Evolutionary conservation across 2,888 invertebrate genomes (phyloP).

Genomic region (Rutpela maculata): DNA sequence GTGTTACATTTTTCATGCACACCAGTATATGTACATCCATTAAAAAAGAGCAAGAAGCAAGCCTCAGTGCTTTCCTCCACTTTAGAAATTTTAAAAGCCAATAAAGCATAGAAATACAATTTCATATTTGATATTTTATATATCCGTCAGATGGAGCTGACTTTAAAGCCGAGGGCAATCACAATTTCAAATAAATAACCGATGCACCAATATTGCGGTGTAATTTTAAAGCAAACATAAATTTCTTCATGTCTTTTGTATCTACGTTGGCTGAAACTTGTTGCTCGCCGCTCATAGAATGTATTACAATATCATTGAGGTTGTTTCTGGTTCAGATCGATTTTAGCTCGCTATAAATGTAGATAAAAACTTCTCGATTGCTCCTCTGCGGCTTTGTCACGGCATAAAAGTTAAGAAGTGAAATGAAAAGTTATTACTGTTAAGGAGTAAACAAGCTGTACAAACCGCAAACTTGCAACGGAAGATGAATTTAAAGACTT

Average conservation of each 20-base stretch:
- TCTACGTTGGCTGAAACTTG: conserved; percentile 23
- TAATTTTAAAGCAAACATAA: conserved; percentile 17
- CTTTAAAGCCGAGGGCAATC: conserved; percentile 25
- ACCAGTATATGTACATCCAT: background rate
- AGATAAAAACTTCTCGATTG: conserved; percentile 3
- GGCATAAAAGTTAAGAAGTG: background rate
- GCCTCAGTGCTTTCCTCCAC: background rate
- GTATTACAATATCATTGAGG: conserved; percentile 15
- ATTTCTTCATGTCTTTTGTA: conserved; percentile 23
- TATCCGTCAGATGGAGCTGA: conserved; percentile 17
- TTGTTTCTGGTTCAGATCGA: background rate
- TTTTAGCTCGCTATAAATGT: conserved; percentile 7
- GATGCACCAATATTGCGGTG: conserved; percentile 8
- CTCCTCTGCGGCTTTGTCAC: background rate
- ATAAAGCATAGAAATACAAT: conserved; percentile 33
- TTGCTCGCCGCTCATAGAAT: conserved; percentile 17
- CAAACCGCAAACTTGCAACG: background rate
- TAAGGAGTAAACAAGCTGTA: background rate
- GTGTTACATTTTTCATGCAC: too few relatives aligned
- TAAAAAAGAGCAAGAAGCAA: conserved; percentile 1
- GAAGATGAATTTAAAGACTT: background rate
- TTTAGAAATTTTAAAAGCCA: conserved; percentile 22
- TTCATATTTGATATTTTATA: conserved; percentile 12
- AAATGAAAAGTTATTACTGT: background rate
- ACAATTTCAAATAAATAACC: conserved; percentile 33